A percentile compares a stretch with the other conserved stretches of the same genome.
Evolutionary conservation across 2,113 vertebrate genomes (phyloP).

Genomic region (Ellobius talpinus): DNA sequence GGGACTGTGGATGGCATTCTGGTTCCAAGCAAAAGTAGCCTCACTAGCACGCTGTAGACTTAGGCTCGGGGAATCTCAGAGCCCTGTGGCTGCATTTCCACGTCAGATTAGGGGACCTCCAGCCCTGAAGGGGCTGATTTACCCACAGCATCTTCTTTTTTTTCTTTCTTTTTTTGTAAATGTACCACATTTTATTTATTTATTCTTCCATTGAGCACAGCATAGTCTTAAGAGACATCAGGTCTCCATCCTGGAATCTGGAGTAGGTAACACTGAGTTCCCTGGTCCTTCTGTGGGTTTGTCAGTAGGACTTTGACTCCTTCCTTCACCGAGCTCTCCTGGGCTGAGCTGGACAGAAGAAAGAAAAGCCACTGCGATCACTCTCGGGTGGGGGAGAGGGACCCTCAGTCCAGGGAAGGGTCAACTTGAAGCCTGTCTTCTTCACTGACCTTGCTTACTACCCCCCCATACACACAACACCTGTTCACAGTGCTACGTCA

Average conservation of each 20-base stretch:
- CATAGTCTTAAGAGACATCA: background rate
- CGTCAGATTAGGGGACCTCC: background rate
- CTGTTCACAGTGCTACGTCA: conserved; percentile 10
- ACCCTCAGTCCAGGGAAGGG: background rate
- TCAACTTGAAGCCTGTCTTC: conserved; percentile 25
- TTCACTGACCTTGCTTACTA: conserved; percentile 48
- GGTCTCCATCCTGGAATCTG: background rate
- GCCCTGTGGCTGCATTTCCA: too few relatives aligned
- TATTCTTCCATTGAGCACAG: too few relatives aligned
- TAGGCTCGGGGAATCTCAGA: background rate
- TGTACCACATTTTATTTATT: too few relatives aligned
- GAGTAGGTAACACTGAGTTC: background rate
- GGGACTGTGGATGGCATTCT: too few relatives aligned
- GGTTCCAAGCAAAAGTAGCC: background rate
- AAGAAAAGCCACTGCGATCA: background rate
- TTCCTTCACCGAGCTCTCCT: background rate
- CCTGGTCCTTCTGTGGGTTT: background rate
- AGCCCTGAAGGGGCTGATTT: background rate
- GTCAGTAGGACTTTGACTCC: background rate
- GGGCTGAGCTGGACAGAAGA: background rate
- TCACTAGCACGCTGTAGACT: background rate
- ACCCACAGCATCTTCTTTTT: background rate
- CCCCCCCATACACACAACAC: background rate
- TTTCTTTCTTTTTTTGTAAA: too few relatives aligned
- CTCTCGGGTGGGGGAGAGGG: background rate